Evolutionary conservation across 2,797 vertebrate species (phyloP), one percentile per base, ranked within the genome.

Genomic region (Sebastolobus altivelis): DNA sequence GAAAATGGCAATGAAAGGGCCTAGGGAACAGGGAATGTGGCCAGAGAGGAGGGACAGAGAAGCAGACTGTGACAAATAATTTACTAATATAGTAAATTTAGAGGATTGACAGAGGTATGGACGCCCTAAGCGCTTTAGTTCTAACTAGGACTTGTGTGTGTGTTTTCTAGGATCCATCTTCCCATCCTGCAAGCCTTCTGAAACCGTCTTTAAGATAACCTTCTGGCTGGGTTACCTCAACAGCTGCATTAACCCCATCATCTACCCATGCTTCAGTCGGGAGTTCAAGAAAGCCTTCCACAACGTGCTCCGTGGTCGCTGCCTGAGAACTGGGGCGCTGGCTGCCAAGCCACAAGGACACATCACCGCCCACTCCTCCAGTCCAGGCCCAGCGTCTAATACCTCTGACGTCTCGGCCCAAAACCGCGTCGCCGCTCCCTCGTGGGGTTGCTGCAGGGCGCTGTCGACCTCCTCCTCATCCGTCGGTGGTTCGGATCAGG

Each of bases 211-310:
- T 90, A 99, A 99, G 95, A 97, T 99, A 86, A 97, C 97, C 37
- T 99, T 99, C 95, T 99, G 98, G 98, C 96, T 99, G 46, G 98
- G 98, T 16, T 99, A 99, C 90, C 96, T 99, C 85, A 99, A 99
- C 96, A 99, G 98, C 95, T 99, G 98, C 94, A 97, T 99, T 86
- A 99, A 99, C 92, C 98, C 98, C 61, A 96, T 99, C 61, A 99
- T 99, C 93, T 99, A 99, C 88, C 97, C 97, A 0, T 99, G 98
- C 92, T 99, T 97, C 65, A 99, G 98, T 87, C 97, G 95, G 85
- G 98, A 99, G 95, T 99, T 99, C 88, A 98, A 98, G 93, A 98
- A 95, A 89, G 98, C 98, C 0, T 99, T 99, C 94, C 95, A 96
- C 82, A 97, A 98, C 0, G 95, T 99, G 75, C 94, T 99, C 56